Conservation (phyloP, 2,888 invertebrate genomes). For the Andricus quercusramuli region DNA sequence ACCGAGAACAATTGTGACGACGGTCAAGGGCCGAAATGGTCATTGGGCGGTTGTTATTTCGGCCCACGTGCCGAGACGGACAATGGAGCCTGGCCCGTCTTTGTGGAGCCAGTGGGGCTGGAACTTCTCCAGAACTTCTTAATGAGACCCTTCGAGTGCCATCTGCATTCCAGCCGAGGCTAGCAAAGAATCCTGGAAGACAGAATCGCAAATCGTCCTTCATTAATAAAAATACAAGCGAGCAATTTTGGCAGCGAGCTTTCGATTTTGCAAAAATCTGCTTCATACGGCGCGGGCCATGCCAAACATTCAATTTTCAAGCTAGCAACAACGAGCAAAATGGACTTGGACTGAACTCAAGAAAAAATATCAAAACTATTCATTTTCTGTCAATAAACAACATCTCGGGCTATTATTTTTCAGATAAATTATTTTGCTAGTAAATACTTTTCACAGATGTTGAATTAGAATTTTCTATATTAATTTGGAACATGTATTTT, state of each 20-base stretch:
- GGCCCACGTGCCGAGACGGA: constrained; percentile 69
- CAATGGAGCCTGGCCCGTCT: constrained; percentile 73
- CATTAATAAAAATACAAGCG: constrained; percentile 46
- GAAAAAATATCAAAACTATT: constrained; percentile 10
- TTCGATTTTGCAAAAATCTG: constrained; percentile 47
- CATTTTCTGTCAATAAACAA: constrained; percentile 11
- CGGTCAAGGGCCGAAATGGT: constrained; percentile 67
- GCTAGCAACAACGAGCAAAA: constrained; percentile 77
- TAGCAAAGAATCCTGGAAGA: constrained; percentile 74
- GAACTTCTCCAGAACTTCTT: constrained; percentile 62
- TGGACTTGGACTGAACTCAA: constrained; percentile 18
- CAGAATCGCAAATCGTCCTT: constrained; percentile 49
- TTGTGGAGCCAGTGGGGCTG: constrained; percentile 73
- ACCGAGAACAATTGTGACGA: constrained; percentile 80
- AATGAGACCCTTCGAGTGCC: constrained; percentile 44
- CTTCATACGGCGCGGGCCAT: constrained; percentile 73
- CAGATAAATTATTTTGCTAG: too few species aligned
- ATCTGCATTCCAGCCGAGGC: constrained; percentile 70
- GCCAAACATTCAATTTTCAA: constrained; percentile 76
- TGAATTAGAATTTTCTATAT: background rate
- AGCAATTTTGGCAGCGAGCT: constrained; percentile 43
- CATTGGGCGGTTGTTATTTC: constrained; percentile 68
- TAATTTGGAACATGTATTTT: too few species aligned
- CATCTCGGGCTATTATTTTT: background rate
- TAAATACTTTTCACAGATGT: too few species aligned